Percentiles rank a stretch among this genome's conserved stretches.
Evolutionary conservation across 1,140 invertebrate genomes (phyloP).

Genomic region (Sitobion miscanthi): DNA sequence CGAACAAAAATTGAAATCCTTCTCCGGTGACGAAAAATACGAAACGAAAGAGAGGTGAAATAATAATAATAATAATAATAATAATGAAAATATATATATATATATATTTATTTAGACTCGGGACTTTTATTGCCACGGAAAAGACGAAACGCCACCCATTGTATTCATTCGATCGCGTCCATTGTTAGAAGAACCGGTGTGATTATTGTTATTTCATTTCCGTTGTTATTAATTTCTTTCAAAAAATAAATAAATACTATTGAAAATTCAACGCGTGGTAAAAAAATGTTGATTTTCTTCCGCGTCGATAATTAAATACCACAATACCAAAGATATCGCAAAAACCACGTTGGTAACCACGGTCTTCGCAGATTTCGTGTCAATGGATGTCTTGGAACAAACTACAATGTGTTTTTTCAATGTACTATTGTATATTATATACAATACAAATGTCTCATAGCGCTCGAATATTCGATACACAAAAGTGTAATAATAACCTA

Average conservation of each 20-base stretch:
- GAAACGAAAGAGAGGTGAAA: background rate
- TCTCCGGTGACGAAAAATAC: background rate
- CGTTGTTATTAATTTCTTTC: background rate
- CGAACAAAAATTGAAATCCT: background rate
- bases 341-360: background rate
- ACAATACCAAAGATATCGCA: background rate
- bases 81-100: background rate
- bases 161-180: background rate
- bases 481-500: background rate
- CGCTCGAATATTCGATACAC: background rate
- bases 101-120: background rate
- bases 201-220: constrained; percentile 15
- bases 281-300: background rate
- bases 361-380: background rate
- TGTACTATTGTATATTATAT: background rate
- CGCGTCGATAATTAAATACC: background rate
- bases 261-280: background rate
- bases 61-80: background rate
- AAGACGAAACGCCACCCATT: background rate
- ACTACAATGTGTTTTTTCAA: background rate
- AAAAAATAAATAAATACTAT: background rate
- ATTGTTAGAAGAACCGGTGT: background rate
- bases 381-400: background rate
- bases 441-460: background rate
- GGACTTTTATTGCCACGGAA: background rate